Base-by-base conservation (phyloP, 2,888 invertebrate species). In the Andrena praecox region DNA sequence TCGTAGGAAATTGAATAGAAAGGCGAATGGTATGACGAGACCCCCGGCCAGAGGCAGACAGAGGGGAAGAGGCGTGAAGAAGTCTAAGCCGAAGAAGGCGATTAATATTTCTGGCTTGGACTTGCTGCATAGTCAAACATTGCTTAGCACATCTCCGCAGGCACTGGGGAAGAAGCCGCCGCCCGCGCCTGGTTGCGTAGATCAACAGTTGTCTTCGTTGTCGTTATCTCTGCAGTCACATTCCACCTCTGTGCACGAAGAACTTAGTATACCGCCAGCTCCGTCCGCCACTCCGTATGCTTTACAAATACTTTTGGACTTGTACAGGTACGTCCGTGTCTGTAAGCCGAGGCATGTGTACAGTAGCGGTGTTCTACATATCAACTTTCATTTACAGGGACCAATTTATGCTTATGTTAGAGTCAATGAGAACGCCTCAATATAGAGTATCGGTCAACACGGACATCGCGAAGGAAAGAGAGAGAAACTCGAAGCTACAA, bases 181-280 rank as follows among this genome's bases (percentile, higher is more conserved):
- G 54, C 97, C 98, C 42, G 98, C 98, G 64, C 98, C 98, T 10
- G 98, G 98, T 72, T 98, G 98, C 93, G 97, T 98, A 78, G 98
- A 98, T 94, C 98, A 98, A 93, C 98, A 98, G 88, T 94, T 98
- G 79, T 97, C 98, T 3, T 96, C 97, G 62, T 95, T 98, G 71
- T 95, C 95, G 70, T 87, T 94, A 29, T 96, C 97, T 59, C 95
- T 96, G 73, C 95, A 95, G 90, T 95, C 96, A 91, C 96, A 96
- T 92, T 95, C 96, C 80, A 94, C 95, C 31, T 95, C 95, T 64
- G 95, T 97, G 82, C 98, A 98, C 93, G 96, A 96, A 74, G 98
- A 98, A 94, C 94, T 98, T 89, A 97, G 97, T 89, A 97, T 98
- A 94, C 97, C 98, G 67, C 95, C 96, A 82, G 96, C 96, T 83